Evolutionary conservation across 2,888 invertebrate genomes (phyloP).

Genomic region (Tribolium freemani): DNA sequence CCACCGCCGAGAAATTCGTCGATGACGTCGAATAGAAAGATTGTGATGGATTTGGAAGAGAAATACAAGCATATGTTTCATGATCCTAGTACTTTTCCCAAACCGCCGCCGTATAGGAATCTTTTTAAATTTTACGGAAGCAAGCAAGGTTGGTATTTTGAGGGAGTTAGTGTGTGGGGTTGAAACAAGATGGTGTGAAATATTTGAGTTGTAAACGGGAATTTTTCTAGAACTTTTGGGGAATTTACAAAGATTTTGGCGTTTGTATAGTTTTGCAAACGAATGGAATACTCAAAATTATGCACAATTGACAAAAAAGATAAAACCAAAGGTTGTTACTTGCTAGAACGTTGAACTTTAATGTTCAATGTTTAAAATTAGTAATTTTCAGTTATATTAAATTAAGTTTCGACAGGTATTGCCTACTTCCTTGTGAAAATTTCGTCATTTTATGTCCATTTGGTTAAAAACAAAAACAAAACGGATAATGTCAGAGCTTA

Average conservation of each 20-base stretch:
- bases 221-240: too few species aligned
- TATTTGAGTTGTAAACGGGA: background rate
- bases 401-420: too few species aligned
- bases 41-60: slow-evolving; percentile 74
- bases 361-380: too few species aligned
- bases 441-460: too few species aligned
- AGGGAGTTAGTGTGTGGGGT: background rate
- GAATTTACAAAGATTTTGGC: background rate
- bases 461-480: too few species aligned
- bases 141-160: slow-evolving; percentile 70
- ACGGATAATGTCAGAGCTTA: too few species aligned
- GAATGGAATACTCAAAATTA: too few species aligned
- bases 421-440: too few species aligned
- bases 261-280: background rate
- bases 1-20: slow-evolving; percentile 77
- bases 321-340: too few species aligned
- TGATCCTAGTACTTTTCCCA: slow-evolving; percentile 75
- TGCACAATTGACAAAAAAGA: too few species aligned
- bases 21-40: slow-evolving; percentile 62
- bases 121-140: slow-evolving; percentile 80
- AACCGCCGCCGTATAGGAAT: slow-evolving; percentile 78
- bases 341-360: too few species aligned
- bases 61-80: slow-evolving; percentile 79
- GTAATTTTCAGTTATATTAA: too few species aligned
- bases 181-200: background rate